Conservation (phyloP, 2,888 invertebrate species). For the Drosophila birchii region DNA sequence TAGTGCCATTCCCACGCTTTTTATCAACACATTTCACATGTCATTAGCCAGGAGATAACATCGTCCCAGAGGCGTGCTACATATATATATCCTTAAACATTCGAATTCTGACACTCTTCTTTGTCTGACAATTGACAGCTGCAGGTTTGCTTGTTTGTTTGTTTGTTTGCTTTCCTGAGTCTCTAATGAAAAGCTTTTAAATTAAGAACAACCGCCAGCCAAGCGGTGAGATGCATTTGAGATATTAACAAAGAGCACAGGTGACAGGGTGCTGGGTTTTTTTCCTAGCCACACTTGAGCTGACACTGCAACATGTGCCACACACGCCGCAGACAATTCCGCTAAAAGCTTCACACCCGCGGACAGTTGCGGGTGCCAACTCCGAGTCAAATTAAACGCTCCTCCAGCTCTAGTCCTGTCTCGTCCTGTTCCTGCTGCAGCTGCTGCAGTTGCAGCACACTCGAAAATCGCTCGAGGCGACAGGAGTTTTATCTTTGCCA, state of each 20-base stretch:
- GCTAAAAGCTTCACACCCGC: constrained; percentile 70
- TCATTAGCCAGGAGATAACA: constrained; percentile 59
- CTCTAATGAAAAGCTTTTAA: constrained; percentile 58
- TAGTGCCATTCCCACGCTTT: constrained; percentile 64
- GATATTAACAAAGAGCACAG: constrained; percentile 76
- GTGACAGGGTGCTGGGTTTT: constrained; percentile 32
- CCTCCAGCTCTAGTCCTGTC: neutral
- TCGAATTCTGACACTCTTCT: constrained; percentile 3
- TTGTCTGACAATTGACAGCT: constrained; percentile 46
- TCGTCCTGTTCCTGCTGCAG: neutral
- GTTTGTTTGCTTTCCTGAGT: constrained; percentile 23
- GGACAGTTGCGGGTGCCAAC: constrained; percentile 57
- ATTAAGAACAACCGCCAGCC: constrained; percentile 45
- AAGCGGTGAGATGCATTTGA: constrained; percentile 66
- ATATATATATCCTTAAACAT: neutral
- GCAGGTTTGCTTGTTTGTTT: constrained; percentile 27
- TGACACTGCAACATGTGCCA: constrained; percentile 74
- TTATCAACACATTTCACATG: constrained; percentile 72
- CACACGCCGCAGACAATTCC: constrained; percentile 73
- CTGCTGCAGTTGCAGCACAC: constrained; percentile 14
- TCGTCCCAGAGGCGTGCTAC: neutral
- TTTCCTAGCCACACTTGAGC: constrained; percentile 55
- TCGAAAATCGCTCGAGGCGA: constrained; percentile 44
- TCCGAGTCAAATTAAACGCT: constrained; percentile 65
- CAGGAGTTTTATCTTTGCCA: constrained; percentile 61